Conservation (phyloP, 37 sponge, comb jelly and placozoan species). For the Geodia barretti region DNA sequence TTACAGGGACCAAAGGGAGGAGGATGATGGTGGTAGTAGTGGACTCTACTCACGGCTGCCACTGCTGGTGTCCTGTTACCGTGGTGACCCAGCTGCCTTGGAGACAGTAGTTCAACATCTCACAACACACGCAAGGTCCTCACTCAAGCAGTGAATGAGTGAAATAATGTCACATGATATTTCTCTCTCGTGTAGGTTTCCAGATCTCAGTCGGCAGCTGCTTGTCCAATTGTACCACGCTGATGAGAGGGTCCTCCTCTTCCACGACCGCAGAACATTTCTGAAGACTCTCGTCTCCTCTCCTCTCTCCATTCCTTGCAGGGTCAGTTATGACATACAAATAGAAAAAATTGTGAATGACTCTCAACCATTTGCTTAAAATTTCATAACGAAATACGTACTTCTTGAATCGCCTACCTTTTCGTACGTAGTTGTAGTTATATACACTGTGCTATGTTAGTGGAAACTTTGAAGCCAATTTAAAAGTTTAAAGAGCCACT, state of each 20-base stretch:
- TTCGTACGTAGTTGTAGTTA: too few relatives aligned
- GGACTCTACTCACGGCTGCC: slow-evolving; percentile 37
- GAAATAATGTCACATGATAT: not conserved
- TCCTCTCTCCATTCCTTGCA: not conserved
- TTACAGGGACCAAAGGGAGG: too few relatives aligned
- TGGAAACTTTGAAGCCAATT: too few relatives aligned
- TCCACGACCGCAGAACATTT: slow-evolving; percentile 15
- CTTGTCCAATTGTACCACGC: slow-evolving; percentile 34
- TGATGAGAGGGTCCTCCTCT: slow-evolving; percentile 41
- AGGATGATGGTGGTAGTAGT: not conserved
- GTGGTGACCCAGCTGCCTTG: slow-evolving; percentile 17
- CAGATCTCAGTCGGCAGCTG: slow-evolving; percentile 62
- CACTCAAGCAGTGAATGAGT: too few relatives aligned
- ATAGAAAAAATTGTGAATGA: too few relatives aligned
- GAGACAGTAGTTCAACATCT: slow-evolving; percentile 20
- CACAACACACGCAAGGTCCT: slow-evolving; percentile 42
- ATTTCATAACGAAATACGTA: too few relatives aligned
- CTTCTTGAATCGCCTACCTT: too few relatives aligned
- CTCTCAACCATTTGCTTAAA: too few relatives aligned
- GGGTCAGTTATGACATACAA: not conserved
- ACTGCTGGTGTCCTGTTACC: slow-evolving; percentile 48
- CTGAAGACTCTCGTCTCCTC: not conserved
- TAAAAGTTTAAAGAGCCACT: too few relatives aligned
- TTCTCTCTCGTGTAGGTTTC: slow-evolving; percentile 9
- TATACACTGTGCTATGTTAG: too few relatives aligned